Base-by-base conservation (phyloP, 2,888 invertebrate species). In the Mallateleia sp. region DNA sequence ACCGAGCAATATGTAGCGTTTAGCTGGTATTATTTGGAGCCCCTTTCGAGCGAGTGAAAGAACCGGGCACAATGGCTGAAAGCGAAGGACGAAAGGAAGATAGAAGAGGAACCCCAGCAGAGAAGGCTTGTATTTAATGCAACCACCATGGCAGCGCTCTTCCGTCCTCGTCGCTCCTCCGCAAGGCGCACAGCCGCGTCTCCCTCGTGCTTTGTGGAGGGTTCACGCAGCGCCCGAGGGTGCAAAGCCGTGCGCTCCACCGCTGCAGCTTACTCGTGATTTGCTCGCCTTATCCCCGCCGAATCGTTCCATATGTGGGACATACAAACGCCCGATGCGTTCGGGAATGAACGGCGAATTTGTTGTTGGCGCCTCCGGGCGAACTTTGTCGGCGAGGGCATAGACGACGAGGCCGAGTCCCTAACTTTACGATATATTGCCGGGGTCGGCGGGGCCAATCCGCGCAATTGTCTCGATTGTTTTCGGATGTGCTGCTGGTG, bases 1-100 rank as follows among this genome's bases (percentile, higher is more conserved):
- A 93, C 93, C 93, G 92, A 93, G 94, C 94, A 95, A 95, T 95
- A 94, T 94, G 94, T 94, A 94, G 93, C 95, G 92, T 95, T 95
- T 94, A 95, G 93, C 93, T 87, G 92, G 93, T 89, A 93, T 93
- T 93, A 93, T 94, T 92, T 78, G 80, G 74, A 88, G 80, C 88
- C 89, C 88, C 72, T 82, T n/a, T 64, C 64, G 71, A 52, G 67
- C 77, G 28, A 22, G 64, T 60, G 78, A 85, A 85, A 85, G 85
- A 71, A 50, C 72, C 52, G 25, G 7, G 32, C 15, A 81, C 81
- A 81, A 81, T 79, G 71, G 75, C 47, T 54, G 25, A 75, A 66
- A 75, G 82, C 74, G 75, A 47, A 56, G 47, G 47, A 71, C 42
- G 66, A 50, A 62, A 82, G 69, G 66, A 72, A 75, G 80, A 85